Evolutionary conservation across 2,888 invertebrate species (phyloP).

Genomic region (Byasa hedistus): DNA sequence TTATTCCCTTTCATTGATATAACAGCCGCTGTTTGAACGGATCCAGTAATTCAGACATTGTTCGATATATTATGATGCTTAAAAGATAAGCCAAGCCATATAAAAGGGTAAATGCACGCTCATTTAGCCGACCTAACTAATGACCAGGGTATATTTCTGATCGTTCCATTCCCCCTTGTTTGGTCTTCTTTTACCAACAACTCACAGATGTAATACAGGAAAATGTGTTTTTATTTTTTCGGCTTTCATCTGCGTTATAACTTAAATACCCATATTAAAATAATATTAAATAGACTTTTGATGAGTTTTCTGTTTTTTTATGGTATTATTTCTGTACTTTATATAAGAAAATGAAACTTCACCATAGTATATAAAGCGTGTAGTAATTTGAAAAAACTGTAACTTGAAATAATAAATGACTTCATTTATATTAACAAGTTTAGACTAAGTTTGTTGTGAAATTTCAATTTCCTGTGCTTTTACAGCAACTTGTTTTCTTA

Average conservation of each 20-base stretch:
- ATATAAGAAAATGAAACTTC: not conserved
- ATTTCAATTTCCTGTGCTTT: slow-evolving; percentile 7
- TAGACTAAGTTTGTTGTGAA: not conserved
- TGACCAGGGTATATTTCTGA: slow-evolving; percentile 17
- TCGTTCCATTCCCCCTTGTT: slow-evolving; percentile 15
- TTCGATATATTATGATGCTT: slow-evolving; percentile 31
- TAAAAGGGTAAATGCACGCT: slow-evolving; percentile 29
- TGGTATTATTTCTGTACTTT: not conserved
- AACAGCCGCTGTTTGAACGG: slow-evolving; percentile 27
- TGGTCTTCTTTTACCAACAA: slow-evolving; percentile 13
- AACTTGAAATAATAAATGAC: not conserved
- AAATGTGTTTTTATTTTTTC: not conserved
- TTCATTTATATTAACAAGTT: not conserved
- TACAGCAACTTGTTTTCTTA: not conserved
- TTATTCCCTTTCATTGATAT: slow-evolving; percentile 29
- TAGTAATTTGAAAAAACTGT: not conserved
- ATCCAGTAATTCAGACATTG: slow-evolving; percentile 30
- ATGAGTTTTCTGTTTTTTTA: not conserved
- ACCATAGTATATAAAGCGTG: not conserved
- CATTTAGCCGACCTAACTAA: slow-evolving; percentile 28
- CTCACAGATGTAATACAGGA: slow-evolving; percentile 2
- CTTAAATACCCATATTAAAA: too few species aligned
- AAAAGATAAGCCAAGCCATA: slow-evolving; percentile 31
- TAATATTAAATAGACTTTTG: too few species aligned
- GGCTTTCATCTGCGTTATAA: too few species aligned